Evolutionary conservation across 1,140 invertebrate genomes (phyloP).

Genomic region (Oedothorax gibbosus): DNA sequence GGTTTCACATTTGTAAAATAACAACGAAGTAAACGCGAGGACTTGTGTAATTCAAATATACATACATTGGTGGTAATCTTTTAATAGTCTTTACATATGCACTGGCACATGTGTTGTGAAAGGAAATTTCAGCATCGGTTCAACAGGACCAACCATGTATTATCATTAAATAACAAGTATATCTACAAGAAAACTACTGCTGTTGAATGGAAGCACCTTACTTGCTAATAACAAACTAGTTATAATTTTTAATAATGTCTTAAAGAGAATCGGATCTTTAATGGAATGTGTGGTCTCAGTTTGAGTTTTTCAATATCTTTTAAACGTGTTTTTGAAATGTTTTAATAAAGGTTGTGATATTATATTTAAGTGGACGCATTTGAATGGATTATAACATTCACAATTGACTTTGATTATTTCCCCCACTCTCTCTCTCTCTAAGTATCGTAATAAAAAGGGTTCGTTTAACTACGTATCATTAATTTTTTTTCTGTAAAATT

Average conservation of each 20-base stretch:
- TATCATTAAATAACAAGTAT: constrained; percentile 33
- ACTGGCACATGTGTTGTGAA: constrained; percentile 25
- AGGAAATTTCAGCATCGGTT: constrained; percentile 12
- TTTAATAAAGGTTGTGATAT: too few species aligned
- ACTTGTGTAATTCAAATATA: constrained; percentile 17
- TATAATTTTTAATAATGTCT: neutral
- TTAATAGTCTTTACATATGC: constrained; percentile 27
- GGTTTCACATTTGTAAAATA: constrained; percentile 35
- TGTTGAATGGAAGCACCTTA: constrained; percentile 28
- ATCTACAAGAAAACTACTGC: constrained; percentile 21
- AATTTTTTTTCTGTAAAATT: too few species aligned
- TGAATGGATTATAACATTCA: too few species aligned
- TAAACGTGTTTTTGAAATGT: too few species aligned
- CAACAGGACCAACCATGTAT: constrained; percentile 47
- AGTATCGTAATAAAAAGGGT: too few species aligned
- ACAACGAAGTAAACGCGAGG: constrained; percentile 51
- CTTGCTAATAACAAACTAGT: constrained; percentile 34
- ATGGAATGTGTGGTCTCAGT: too few species aligned
- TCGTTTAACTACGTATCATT: too few species aligned
- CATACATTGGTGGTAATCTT: constrained; percentile 7
- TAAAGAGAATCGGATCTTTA: too few species aligned
- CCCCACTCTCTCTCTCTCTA: too few species aligned
- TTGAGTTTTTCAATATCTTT: too few species aligned
- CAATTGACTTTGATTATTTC: too few species aligned
- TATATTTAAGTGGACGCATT: too few species aligned